Base-by-base conservation (phyloP, 2,113 vertebrate genomes). In the Melanotaenia duboulayi region DNA sequence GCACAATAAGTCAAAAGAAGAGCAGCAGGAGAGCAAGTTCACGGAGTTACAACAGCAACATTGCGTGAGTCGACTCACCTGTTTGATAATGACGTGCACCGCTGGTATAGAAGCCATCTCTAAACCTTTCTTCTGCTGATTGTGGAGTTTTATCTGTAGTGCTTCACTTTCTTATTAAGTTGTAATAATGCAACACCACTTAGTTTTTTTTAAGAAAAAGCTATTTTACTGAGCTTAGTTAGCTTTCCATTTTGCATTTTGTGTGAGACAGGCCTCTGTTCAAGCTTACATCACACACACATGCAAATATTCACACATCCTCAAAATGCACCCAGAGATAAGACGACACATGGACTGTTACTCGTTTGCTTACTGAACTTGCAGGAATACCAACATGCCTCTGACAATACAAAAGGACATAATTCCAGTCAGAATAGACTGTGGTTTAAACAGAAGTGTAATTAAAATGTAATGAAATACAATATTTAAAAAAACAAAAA, bases 271-370 rank as follows among this genome's bases (percentile, higher is more conserved):
- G 57, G 14, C 55, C 49, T 78, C 82, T 62, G 58, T 71, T 50
- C 17, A 5, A 51, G 46, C 1, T 14, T n/a, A 22, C 28, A 35
- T 84, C 56, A 51, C 76, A 22, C 52, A 66, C 79, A 80, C 73
- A 80, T 83, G 88, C 82, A 90, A 91, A 89, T 89, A 84, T 83
- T 90, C 89, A 86, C 89, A 90, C 82, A 69, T 74, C 67, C 80
- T 81, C 37, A 51, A 63, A 58, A 61, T 61, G 25, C 75, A 55
- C 40, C 25, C 23, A 24, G 7, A 79, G 86, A 87, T 86, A 79
- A 74, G 49, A 22, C 24, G 16, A 49, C 23, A 55, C 6, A 72
- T 19, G 12, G 37, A 52, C 68, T 50, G 59, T 69, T 44, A 67
- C 64, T 49, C 54, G 52, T 70, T 74, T 75, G 76, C 65, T 70